Evolutionary conservation across 2,888 invertebrate species (phyloP), one percentile per base, ranked within the genome.

Genomic region (Scaptodrosophila latifasciaeformis): DNA sequence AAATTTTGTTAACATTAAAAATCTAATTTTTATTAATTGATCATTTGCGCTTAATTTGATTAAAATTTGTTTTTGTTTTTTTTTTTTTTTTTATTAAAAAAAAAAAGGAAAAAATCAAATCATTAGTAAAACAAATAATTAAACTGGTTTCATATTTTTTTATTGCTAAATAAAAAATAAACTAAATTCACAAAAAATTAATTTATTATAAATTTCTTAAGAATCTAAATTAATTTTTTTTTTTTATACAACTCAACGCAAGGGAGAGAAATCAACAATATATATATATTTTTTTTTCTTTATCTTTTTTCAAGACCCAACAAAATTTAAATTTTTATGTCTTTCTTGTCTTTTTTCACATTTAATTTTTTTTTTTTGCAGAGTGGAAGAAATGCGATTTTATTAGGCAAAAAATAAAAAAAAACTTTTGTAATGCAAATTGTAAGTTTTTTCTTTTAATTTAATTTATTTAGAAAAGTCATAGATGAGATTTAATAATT

Each of bases 351-450:
- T n/a, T n/a, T n/a, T n/a, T n/a, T n/a, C n/a, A n/a, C n/a, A n/a
- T n/a, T n/a, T n/a, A n/a, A n/a, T n/a, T 35, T 18, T 46, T 18
- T 46, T 17, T 46, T n/a, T 47, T 43, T 64, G 61, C 40, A 57
- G 65, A 65, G 71, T 82, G 81, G 83, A 81, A 81, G 81, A 82
- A 79, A 83, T 82, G 80, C 81, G 81, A 81, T 81, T 81, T 65
- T 70, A 59, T 62, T 65, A 62, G 65, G 49, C n/a, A n/a, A n/a
- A n/a, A n/a, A n/a, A n/a, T n/a, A n/a, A 66, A 64, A 71, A 65
- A 67, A 51, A 24, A n/a, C 15, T 48, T 37, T 40, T 30, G n/a
- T n/a, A n/a, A n/a, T n/a, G n/a, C n/a, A 21, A 27, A 51, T 31
- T 54, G 5, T 44, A 15, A 2, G 1, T 35, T 49, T 40, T 12